A percentile compares a stretch with the other conserved stretches of the same genome.
phyloP scores from a whole-genome alignment of 2,797 vertebrate species.

The Pseudochirops corinnae region DNA sequence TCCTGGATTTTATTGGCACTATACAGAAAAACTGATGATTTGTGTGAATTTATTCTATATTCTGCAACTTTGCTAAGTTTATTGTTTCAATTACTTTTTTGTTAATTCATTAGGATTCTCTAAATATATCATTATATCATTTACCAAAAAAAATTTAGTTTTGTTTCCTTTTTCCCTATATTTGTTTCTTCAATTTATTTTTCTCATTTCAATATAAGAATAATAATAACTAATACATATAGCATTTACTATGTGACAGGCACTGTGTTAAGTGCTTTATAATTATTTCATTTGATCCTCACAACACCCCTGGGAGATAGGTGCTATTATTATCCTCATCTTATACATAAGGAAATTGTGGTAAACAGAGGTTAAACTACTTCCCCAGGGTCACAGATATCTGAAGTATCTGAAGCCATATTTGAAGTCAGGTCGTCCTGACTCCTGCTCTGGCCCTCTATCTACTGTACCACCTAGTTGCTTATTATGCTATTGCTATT shows the following conservation, averaged over 20 bases:
- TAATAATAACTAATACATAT: not conserved
- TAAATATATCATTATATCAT: not conserved
- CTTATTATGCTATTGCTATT: not conserved
- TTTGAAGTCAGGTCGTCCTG: not conserved
- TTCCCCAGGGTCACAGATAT: not conserved
- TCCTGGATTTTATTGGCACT: not conserved
- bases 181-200: not conserved
- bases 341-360: not conserved
- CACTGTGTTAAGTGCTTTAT: not conserved
- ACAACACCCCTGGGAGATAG: not conserved
- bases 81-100: not conserved
- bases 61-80: not conserved
- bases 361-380: not conserved
- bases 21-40: not conserved
- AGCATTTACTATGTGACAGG: not conserved
- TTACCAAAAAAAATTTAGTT: not conserved
- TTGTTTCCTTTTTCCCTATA: not conserved
- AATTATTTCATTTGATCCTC: not conserved
- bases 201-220: not conserved
- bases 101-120: not conserved
- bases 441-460: not conserved
- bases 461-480: not conserved
- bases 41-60: not conserved
- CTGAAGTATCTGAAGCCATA: not conserved
- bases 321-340: not conserved